Evolutionary conservation across 2,113 vertebrate genomes (phyloP), one percentile per base, ranked within the genome.

Genomic region (Caracal caracal): DNA sequence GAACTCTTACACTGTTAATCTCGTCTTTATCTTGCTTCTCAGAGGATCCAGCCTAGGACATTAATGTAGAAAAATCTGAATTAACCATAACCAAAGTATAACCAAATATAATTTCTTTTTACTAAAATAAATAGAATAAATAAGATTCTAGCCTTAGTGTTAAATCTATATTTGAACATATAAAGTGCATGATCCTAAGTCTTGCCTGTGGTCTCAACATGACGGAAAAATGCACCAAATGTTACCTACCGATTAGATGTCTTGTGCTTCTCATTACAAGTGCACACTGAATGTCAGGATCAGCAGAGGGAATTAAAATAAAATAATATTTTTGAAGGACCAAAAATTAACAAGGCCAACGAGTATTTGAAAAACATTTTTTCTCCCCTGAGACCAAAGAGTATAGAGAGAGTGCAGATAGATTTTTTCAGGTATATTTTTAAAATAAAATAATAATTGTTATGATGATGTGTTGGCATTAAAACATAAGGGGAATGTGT

Each of bases 281-380:
- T 63, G 22, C 33, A 56, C 24, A n/a, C 30, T 96, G 59, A 70
- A 84, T 84, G 53, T 85, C 66, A 76, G 78, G 35, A 71, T 93
- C 22, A 80, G 70, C 66, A 63, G 37, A 85, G n/a, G 30, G 17
- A 82, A 90, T 65, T 49, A 53, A 68, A 81, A 91, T 40, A 71
- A 65, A 93, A 66, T 49, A 56, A n/a, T 28, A 26, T 56, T 66
- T 78, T 73, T 73, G 40, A 70, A 90, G 37, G 49, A 8, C 17
- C 63, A 61, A 88, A 70, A 68, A 51, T 66, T 75, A 88, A n/a
- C 76, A 90, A 95, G 87, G 11, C 16, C 71, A 81, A 19, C 53
- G 28, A 65, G 59, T 95, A 94, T 88, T 94, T 88, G 63, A 35
- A 71, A 84, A 79, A 35, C 40, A 13, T 68, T 71, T 71, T 94